Percentiles rank a stretch among this genome's conserved stretches.
These are phyloP conservation scores for Oenanthe melanoleuca DNA, from an alignment of 2,113 vertebrate species.

Conservation along the genomic window DNA sequence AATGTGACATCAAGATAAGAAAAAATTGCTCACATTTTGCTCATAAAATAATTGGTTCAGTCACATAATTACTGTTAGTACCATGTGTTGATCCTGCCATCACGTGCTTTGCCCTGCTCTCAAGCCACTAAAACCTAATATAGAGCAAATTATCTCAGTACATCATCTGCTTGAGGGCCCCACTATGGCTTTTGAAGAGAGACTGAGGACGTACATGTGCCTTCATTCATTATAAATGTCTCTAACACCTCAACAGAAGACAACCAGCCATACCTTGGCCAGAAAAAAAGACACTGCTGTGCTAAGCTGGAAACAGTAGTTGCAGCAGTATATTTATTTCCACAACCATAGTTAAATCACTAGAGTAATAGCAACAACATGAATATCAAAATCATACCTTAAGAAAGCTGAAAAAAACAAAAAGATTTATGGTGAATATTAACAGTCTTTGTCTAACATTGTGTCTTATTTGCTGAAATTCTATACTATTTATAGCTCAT, in stretches of 20 bases:
- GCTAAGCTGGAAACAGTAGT: neutral
- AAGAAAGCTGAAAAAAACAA: neutral
- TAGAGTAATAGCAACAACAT: neutral
- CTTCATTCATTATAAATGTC: neutral
- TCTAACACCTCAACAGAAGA: neutral
- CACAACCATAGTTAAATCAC: neutral
- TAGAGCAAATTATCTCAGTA: neutral
- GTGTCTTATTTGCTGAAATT: neutral
- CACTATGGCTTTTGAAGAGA: neutral
- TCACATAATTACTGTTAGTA: neutral
- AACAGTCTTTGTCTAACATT: neutral
- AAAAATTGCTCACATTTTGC: neutral
- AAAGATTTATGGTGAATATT: neutral
- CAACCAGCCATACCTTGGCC: neutral
- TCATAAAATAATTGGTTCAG: conserved; percentile 11
- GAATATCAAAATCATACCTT: neutral
- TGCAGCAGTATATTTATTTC: neutral
- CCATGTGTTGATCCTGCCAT: neutral
- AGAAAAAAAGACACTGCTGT: neutral
- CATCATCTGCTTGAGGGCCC: neutral
- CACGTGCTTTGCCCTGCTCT: neutral
- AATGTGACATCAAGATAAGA: neutral
- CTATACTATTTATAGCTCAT: neutral
- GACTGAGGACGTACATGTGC: neutral
- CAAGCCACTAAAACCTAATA: neutral